These are phyloP conservation scores for Nanorana parkeri DNA, from an alignment of 2,113 vertebrate species.

Conservation along the genomic window DNA sequence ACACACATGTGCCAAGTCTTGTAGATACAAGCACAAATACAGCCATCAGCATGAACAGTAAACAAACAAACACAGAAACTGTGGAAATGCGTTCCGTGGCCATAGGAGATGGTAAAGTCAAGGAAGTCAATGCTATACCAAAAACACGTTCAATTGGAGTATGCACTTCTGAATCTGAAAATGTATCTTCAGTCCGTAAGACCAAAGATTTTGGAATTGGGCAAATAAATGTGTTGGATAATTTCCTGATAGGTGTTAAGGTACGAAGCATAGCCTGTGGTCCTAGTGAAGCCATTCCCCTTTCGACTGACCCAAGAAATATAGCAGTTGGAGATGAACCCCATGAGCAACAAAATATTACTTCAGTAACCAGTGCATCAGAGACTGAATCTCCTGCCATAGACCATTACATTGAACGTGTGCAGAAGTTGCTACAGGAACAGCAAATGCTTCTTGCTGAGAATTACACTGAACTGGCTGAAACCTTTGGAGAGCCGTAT, in stretches of 20 bases:
- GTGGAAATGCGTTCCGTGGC: conserved; percentile 81
- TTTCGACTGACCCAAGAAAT: conserved; percentile 72
- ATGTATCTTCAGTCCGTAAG: conserved; percentile 71
- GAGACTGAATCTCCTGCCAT: conserved; percentile 69
- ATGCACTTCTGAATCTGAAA: conserved; percentile 77
- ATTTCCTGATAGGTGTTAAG: conserved; percentile 91
- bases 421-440: conserved; percentile 92
- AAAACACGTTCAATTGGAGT: conserved; percentile 86
- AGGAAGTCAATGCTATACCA: conserved; percentile 71
- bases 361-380: conserved; percentile 35
- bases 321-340: conserved; percentile 86
- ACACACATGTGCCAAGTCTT: conserved; percentile 70
- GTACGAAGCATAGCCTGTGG: conserved; percentile 93
- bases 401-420: conserved; percentile 92
- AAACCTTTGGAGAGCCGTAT: conserved; percentile 91
- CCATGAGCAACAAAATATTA: conserved; percentile 61
- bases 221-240: conserved; percentile 82
- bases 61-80: conserved; percentile 79
- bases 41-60: conserved; percentile 71
- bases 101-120: conserved; percentile 89
- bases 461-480: conserved; percentile 93
- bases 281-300: conserved; percentile 70
- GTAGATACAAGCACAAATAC: conserved; percentile 80
- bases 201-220: conserved; percentile 91
- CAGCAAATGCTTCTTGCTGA: conserved; percentile 93